Percentiles rank a stretch among this genome's conserved stretches.
These are phyloP conservation scores for Xenopus petersii DNA, from an alignment of 2,797 vertebrate species.

Conservation along the genomic window DNA sequence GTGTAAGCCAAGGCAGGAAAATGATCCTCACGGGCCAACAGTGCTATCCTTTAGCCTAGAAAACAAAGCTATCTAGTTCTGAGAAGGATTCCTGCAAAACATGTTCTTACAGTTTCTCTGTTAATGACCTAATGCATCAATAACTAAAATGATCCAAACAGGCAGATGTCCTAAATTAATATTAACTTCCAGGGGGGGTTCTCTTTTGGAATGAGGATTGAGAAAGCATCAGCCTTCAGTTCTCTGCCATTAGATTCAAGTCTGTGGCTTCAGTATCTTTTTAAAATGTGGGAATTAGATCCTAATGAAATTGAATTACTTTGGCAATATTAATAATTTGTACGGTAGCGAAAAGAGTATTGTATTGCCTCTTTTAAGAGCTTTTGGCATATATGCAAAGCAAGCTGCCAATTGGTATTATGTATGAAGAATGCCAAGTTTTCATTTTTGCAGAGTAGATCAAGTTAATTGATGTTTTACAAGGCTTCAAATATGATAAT, in stretches of 20 bases:
- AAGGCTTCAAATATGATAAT: no score
- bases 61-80: conserved; percentile 65
- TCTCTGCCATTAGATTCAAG: conserved; percentile 63
- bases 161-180: conserved; percentile 86
- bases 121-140: conserved; percentile 84
- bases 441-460: not conserved
- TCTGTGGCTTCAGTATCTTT: conserved; percentile 71
- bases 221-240: conserved; percentile 79
- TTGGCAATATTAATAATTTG: conserved; percentile 96
- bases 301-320: conserved; percentile 99
- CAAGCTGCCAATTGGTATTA: conserved; percentile 82
- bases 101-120: conserved; percentile 63
- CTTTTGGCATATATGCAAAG: conserved; percentile 93
- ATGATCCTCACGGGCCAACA: conserved; percentile 65
- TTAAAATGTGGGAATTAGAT: conserved; percentile 78
- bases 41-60: conserved; percentile 63
- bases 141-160: conserved; percentile 79
- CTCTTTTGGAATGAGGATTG: conserved; percentile 71
- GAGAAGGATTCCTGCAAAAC: conserved; percentile 71
- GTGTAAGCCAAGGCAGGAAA: conserved; percentile 65
- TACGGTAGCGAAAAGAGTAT: conserved; percentile 91
- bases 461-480: no score
- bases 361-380: conserved; percentile 98
- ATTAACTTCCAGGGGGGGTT: conserved; percentile 76
- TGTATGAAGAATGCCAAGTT: not conserved